Base-by-base conservation (phyloP, 2,113 vertebrate genomes). In the Promerops cafer region DNA sequence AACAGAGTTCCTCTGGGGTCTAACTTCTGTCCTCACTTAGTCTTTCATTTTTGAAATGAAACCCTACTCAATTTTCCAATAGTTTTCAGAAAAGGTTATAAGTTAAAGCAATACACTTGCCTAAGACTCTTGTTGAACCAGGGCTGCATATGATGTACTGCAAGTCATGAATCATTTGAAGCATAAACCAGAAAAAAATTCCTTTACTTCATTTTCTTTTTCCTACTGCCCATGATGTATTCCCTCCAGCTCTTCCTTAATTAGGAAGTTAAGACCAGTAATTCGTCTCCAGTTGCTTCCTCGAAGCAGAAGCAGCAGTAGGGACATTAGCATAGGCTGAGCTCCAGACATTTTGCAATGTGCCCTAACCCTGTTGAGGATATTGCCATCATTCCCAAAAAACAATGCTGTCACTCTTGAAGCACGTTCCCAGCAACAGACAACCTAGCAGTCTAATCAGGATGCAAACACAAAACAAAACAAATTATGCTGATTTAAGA, bases 61-160 rank as follows among this genome's bases (percentile, higher is more conserved):
- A 23, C 20, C 2, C 39, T 44, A 66, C 11, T 90, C 64, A 89
- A 37, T 93, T 96, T 92, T 61, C 52, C 52, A 30, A 0, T 2
- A 20, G 60, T 81, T 95, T 96, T 95, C 79, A 71, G 80, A 87
- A 63, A 90, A 37, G 86, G 82, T 95, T 93, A 94, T 42, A 94
- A 91, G 95, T 94, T 96, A 95, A 94, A 95, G 75, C 75, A 95
- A 96, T 88, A 59, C 91, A 90, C 90, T 96, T 96, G 84, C 42
- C 83, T 33, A n/a, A 88, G 63, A 90, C 53, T 91, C 59, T 63
- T 56, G 47, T 93, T 83, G 95, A 94, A 86, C 53, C 63, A 54
- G 39, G 87, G 74, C 42, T 60, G 47, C 60, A 11, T 77, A 66
- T 86, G 90, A 95, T 93, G 24, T 77, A 92, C 96, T 52, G 44